Conservation (phyloP, 2,113 vertebrate genomes). For the Cheirogaleus medius region DNA sequence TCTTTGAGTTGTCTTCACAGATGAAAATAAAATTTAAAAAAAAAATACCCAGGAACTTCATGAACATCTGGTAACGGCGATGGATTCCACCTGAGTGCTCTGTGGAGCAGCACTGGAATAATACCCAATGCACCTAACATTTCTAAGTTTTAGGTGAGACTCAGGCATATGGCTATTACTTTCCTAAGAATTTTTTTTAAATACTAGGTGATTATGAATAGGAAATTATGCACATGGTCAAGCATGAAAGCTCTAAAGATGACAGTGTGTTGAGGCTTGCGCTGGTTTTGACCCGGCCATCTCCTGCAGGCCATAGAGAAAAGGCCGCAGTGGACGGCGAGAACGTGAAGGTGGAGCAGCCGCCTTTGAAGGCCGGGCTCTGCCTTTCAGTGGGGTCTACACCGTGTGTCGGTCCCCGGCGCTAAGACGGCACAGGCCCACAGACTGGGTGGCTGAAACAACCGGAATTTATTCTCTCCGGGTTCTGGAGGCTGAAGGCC, state of each 20-base stretch:
- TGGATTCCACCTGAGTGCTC: background rate
- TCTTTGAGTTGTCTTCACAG: background rate
- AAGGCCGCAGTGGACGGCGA: background rate
- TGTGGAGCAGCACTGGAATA: background rate
- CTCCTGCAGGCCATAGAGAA: background rate
- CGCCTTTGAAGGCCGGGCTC: background rate
- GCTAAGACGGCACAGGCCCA: background rate
- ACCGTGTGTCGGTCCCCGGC: background rate
- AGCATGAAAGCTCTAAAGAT: background rate
- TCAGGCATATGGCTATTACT: background rate
- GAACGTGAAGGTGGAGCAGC: background rate
- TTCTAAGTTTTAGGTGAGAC: background rate
- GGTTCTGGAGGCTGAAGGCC: background rate
- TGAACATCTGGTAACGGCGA: background rate
- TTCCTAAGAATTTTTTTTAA: background rate
- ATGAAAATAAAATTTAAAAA: background rate
- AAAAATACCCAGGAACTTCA: background rate
- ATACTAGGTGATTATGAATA: background rate
- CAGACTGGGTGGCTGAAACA: background rate
- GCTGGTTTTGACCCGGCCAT: background rate
- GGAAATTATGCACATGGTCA: background rate
- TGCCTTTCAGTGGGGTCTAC: accelerated
- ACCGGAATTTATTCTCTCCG: background rate
- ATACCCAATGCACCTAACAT: background rate
- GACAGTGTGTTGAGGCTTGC: background rate